Conservation (phyloP, 2,888 invertebrate species). For the Machimus rusticus region DNA sequence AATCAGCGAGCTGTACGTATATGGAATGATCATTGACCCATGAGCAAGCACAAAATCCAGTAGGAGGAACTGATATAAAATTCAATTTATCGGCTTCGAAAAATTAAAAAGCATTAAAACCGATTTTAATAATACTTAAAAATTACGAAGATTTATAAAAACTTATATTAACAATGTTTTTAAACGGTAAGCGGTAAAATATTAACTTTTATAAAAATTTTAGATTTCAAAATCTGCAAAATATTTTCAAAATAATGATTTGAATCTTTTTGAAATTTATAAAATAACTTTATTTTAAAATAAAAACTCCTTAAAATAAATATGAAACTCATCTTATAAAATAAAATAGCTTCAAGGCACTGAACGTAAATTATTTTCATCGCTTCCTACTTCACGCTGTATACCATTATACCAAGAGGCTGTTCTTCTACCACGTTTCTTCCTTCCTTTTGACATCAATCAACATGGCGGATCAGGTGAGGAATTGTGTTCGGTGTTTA, state of each 20-base stretch:
- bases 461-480: slow-evolving; percentile 86
- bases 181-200: not conserved
- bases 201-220: not conserved
- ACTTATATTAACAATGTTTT: not conserved
- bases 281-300: not conserved
- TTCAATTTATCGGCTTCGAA: not conserved
- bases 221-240: not conserved
- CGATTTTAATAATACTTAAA: not conserved
- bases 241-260: not conserved
- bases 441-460: slow-evolving; percentile 60
- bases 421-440: slow-evolving; percentile 1
- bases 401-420: not conserved
- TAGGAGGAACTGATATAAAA: not conserved
- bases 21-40: not conserved
- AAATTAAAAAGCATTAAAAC: not conserved
- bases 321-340: not conserved
- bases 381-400: not conserved
- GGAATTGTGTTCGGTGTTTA: slow-evolving; percentile 55
- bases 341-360: not conserved
- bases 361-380: not conserved
- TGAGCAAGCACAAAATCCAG: not conserved
- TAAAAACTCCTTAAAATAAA: not conserved
- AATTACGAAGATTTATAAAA: not conserved
- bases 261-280: not conserved
- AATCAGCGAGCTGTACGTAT: not conserved